Percentiles rank a stretch among this genome's conserved stretches.
Conservation (phyloP, 2,797 vertebrate species). For the Pelobates cultripes region DNA sequence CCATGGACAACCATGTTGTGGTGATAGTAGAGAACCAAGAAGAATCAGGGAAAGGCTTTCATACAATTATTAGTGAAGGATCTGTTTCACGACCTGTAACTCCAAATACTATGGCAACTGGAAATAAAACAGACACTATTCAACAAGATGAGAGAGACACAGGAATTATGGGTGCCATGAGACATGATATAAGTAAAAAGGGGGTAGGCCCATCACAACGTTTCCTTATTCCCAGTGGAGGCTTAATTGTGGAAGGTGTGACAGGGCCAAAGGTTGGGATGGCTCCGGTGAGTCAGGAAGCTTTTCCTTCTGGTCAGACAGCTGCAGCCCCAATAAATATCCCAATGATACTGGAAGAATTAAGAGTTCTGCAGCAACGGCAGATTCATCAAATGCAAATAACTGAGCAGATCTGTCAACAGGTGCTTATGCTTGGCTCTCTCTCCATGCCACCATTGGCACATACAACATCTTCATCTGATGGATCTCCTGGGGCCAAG, state of each 20-base stretch:
- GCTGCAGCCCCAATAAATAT: conserved; percentile 77
- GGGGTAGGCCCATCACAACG: conserved; percentile 70
- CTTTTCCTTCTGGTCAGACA: conserved; percentile 65
- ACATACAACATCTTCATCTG: conserved; percentile 54
- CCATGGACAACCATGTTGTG: conserved; percentile 66
- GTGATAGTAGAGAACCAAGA: conserved; percentile 69
- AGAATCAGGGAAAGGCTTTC: conserved; percentile 17
- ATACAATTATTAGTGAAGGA: conserved; percentile 19
- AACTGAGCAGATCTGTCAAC: conserved; percentile 90
- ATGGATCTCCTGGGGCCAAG: conserved; percentile 58
- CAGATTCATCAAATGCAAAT: conserved; percentile 95
- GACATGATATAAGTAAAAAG: conserved; percentile 41
- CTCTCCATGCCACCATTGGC: conserved; percentile 60
- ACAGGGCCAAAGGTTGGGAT: conserved; percentile 70
- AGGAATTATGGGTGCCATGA: conserved; percentile 18
- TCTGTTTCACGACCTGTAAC: conserved; percentile 24
- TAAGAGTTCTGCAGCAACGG: conserved; percentile 86
- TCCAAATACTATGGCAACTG: conserved; percentile 26
- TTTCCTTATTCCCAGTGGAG: conserved; percentile 76
- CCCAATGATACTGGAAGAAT: conserved; percentile 87
- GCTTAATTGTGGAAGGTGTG: conserved; percentile 78
- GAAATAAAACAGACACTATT: conserved; percentile 19
- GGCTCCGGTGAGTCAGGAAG: conserved; percentile 64
- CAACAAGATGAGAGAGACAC: conserved; percentile 27
- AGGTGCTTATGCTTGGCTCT: conserved; percentile 83